phyloP scores from a whole-genome alignment of 2,113 vertebrate genomes.

The Eptesicus fuscus region DNA sequence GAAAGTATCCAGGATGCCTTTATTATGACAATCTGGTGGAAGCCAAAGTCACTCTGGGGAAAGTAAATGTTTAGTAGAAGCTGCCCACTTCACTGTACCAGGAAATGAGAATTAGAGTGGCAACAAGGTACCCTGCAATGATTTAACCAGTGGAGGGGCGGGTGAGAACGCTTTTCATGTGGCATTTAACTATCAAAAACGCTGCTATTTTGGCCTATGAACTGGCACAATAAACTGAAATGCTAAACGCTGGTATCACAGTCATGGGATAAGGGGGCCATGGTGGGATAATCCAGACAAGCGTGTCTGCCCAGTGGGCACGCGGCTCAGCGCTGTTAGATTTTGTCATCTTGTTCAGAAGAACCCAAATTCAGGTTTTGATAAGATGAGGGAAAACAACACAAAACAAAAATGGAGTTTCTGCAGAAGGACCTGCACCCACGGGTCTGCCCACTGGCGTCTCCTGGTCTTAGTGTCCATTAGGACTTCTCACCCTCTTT shows the following conservation, averaged over 20 bases:
- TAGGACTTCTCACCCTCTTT: neutral
- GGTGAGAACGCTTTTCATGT: accelerated
- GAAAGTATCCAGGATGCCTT: neutral
- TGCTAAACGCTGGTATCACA: accelerated
- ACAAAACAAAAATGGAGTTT: accelerated
- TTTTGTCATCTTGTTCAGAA: neutral
- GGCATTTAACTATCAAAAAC: accelerated
- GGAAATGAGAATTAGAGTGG: neutral
- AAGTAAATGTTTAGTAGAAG: neutral
- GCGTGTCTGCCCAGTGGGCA: accelerated
- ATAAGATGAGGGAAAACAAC: neutral
- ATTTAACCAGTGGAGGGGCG: neutral
- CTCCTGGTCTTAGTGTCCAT: accelerated
- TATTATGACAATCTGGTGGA: neutral
- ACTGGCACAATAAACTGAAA: accelerated
- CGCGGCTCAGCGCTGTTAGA: accelerated
- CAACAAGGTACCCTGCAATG: accelerated
- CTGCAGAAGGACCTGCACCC: neutral
- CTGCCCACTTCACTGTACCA: accelerated
- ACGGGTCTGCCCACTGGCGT: accelerated
- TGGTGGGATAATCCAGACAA: accelerated
- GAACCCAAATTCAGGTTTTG: neutral
- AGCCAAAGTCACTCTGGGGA: neutral
- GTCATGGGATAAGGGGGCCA: accelerated
- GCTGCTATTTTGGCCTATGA: neutral